A percentile compares a stretch with the other conserved stretches of the same genome.
Evolutionary conservation across 1,140 invertebrate species (phyloP).

Genomic region (Ceratosolen fusciceps): DNA sequence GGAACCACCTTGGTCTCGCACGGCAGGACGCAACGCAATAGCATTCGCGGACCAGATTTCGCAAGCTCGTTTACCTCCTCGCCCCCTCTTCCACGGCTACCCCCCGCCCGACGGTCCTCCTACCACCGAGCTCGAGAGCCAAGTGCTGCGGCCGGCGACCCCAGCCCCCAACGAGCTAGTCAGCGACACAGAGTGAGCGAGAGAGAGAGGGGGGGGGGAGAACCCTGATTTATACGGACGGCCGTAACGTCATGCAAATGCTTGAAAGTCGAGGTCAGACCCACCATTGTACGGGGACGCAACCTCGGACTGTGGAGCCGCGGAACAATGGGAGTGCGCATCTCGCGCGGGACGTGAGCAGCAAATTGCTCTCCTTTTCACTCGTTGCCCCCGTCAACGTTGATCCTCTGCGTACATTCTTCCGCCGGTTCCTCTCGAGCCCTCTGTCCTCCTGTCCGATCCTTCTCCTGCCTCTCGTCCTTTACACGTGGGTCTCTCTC

Average conservation of each 20-base stretch:
- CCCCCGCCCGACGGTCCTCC: slow-evolving; percentile 47
- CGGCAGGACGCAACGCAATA: not conserved
- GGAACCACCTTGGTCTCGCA: not conserved
- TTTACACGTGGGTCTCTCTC: too few species aligned
- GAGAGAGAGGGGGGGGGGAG: too few species aligned
- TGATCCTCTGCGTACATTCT: not conserved
- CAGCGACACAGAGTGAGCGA: too few species aligned
- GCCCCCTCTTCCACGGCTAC: slow-evolving; percentile 42
- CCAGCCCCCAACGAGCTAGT: slow-evolving; percentile 49
- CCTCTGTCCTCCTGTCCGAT: too few species aligned
- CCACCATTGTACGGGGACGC: slow-evolving; percentile 53
- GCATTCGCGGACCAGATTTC: slow-evolving; percentile 59
- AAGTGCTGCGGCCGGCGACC: not conserved
- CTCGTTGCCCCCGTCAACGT: not conserved
- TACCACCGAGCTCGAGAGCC: too few species aligned
- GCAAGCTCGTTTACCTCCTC: slow-evolving; percentile 29
- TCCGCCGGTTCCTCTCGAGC: too few species aligned
- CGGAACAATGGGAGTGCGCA: slow-evolving; percentile 37
- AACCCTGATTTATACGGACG: slow-evolving; percentile 60
- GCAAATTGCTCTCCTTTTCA: slow-evolving; percentile 57
- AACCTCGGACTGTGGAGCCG: not conserved
- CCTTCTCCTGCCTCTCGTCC: too few species aligned
- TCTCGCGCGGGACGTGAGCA: slow-evolving; percentile 39
- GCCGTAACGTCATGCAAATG: slow-evolving; percentile 57
- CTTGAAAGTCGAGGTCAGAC: slow-evolving; percentile 51